Base-by-base conservation (phyloP, 2,113 vertebrate species). In the Percina caprodes region DNA sequence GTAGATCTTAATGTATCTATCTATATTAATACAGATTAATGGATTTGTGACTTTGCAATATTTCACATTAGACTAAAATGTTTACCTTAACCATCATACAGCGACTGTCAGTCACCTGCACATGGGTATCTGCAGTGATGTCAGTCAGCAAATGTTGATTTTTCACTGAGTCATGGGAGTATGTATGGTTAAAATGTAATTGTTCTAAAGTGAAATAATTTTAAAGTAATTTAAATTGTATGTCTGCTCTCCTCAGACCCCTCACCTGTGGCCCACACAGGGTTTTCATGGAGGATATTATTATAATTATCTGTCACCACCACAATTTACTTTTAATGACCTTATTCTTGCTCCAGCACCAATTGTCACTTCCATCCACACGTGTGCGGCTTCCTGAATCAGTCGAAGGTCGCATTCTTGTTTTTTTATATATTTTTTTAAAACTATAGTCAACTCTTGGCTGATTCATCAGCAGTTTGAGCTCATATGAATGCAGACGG, bases 11-110 rank as follows among this genome's bases (percentile, higher is more conserved):
- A 6, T 55, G 24, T 33, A 63, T 67, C 1, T 3, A 11, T 26
- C 15, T 21, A 58, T 26, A 12, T 48, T 3, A 24, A 21, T 48
- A 62, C 12, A 1, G 69, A 60, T 39, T 5, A 18, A 33, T 14
- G 19, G 46, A 59, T 23, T n/a, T 12, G 66, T 49, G 23, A 54
- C 18, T 42, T 30, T 33, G n/a, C 1, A 21, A 12, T 23, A 13
- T 86, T 74, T 79, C 33, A 82, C 35, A 59, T 78, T 58, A 62
- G 21, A 45, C 33, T 33, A 18, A 51, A 63, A 69, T 12, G 9
- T 77, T 45, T 13, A 56, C 58, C 16, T 54, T 60, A 49, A 30
- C 65, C 18, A 54, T 78, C 63, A 54, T 30, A 59, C 33, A 33
- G 24, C 23, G n/a, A 39, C 13, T 8, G 30, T 68, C 26, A 58